These are phyloP conservation scores for Siniperca chuatsi DNA, from an alignment of 2,113 vertebrate species.

Conservation along the genomic window DNA sequence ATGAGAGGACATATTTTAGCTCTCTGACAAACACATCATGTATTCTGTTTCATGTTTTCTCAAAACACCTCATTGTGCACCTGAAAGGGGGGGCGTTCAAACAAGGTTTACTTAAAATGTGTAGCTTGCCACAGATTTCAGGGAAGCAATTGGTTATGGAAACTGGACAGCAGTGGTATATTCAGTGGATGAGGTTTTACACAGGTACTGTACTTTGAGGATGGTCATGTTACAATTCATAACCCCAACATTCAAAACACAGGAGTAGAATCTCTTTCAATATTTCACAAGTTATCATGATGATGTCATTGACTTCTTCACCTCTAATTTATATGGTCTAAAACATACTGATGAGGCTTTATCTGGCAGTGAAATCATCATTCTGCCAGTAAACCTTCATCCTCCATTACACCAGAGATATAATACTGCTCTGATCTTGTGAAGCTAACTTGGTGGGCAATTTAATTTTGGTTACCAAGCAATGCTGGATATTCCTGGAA, in stretches of 20 bases:
- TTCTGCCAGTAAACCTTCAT: neutral
- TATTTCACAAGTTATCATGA: neutral
- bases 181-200: neutral
- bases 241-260: neutral
- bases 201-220: neutral
- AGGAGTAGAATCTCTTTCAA: no score
- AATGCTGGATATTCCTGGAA: conserved; percentile 38
- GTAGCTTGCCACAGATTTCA: neutral
- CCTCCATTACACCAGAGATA: neutral
- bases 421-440: neutral
- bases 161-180: neutral
- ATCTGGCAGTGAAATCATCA: neutral
- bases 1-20: neutral
- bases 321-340: no score
- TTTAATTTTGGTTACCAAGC: conserved; percentile 45
- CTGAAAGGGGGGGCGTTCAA: neutral
- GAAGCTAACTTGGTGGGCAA: conserved; percentile 4
- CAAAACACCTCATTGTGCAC: conserved; percentile 2
- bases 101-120: neutral
- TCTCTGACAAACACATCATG: conserved; percentile 17
- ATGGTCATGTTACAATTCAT: neutral
- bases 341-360: neutral
- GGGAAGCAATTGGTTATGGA: neutral
- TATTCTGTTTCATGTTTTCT: conserved; percentile 30
- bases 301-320: neutral